Conservation (phyloP, 2,888 invertebrate genomes). For the Coecobrya sp. region DNA sequence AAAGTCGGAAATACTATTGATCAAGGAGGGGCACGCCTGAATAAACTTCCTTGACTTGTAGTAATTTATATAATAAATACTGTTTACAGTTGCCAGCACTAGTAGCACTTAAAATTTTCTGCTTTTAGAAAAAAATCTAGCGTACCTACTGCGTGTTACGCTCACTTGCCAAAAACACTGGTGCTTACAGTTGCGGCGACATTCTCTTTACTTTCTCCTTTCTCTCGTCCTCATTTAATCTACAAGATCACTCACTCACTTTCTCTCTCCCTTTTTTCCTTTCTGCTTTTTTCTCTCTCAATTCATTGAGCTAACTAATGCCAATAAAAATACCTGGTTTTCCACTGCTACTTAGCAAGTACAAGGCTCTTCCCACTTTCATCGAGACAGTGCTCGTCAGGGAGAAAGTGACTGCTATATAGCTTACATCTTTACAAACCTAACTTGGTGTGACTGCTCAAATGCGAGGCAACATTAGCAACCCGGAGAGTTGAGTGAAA, state of each 20-base stretch:
- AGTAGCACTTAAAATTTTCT: slow-evolving; percentile 7
- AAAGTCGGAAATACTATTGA: too few relatives aligned
- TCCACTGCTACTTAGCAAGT: slow-evolving; percentile 3
- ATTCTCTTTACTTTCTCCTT: slow-evolving; percentile 33
- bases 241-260: slow-evolving; percentile 30
- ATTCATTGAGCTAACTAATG: slow-evolving; percentile 30
- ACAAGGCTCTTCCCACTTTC: not conserved
- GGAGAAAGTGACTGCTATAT: not conserved
- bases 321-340: slow-evolving; percentile 63
- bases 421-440: not conserved
- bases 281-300: slow-evolving; percentile 9
- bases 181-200: not conserved
- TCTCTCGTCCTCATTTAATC: slow-evolving; percentile 41
- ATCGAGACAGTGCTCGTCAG: not conserved
- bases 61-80: slow-evolving; percentile 23
- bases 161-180: slow-evolving; percentile 11
- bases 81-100: not conserved
- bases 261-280: not conserved
- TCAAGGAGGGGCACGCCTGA: too few relatives aligned
- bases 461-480: slow-evolving; percentile 1
- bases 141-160: not conserved
- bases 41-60: too few relatives aligned
- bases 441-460: slow-evolving; percentile 19
- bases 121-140: not conserved
- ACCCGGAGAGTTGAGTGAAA: not conserved